Percentiles rank a stretch among this genome's conserved stretches.
Evolutionary conservation across 2,113 vertebrate genomes (phyloP).

Genomic region (Pelobates fuscus): DNA sequence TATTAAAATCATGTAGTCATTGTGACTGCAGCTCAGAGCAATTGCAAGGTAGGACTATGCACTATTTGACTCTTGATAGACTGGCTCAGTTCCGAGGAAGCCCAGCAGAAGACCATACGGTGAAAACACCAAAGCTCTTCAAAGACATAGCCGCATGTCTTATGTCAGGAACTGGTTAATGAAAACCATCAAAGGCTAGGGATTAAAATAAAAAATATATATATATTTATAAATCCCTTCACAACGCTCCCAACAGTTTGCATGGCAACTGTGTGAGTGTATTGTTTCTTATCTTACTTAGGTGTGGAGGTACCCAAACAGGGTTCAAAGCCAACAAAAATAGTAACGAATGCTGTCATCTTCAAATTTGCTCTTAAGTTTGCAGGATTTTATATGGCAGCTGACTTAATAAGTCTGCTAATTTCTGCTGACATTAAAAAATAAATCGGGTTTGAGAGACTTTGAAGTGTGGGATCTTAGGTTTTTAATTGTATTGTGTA

Average conservation of each 20-base stretch:
- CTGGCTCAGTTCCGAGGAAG: too few relatives aligned
- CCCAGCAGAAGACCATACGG: too few relatives aligned
- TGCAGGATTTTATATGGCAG: not conserved
- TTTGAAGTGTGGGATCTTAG: conserved; percentile 16
- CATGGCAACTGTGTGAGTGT: not conserved
- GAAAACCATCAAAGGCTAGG: too few relatives aligned
- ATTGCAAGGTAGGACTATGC: too few relatives aligned
- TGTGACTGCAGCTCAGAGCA: too few relatives aligned
- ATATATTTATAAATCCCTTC: too few relatives aligned
- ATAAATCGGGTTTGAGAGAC: not conserved
- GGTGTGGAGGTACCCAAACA: conserved; percentile 41
- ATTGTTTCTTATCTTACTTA: conserved; percentile 12
- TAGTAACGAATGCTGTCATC: conserved; percentile 35
- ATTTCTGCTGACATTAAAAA: conserved; percentile 33
- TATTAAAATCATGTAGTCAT: too few relatives aligned
- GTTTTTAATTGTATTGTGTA: not conserved
- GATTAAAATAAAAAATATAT: too few relatives aligned
- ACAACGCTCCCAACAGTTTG: not conserved
- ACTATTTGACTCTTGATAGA: too few relatives aligned
- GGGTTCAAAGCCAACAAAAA: conserved; percentile 25
- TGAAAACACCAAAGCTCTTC: too few relatives aligned
- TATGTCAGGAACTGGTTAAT: too few relatives aligned
- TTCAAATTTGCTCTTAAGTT: conserved; percentile 24
- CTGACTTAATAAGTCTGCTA: conserved; percentile 32
- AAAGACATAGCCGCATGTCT: too few relatives aligned